Percentiles rank a stretch among this genome's conserved stretches.
Conservation (phyloP, 2,888 invertebrate species). For the Drosophila prolongata region DNA sequence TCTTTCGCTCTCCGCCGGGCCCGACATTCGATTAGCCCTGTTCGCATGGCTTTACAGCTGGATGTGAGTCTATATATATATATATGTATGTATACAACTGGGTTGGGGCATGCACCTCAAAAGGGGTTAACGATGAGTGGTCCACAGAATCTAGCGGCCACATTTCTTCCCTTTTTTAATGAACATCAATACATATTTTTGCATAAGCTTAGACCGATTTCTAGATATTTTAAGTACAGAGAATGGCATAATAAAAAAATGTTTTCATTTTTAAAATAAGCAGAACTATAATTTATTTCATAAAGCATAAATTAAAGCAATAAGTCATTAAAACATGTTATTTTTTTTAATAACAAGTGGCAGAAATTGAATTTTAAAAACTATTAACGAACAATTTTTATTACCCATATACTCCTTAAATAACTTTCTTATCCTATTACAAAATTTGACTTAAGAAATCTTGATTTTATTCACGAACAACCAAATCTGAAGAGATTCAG, state of each 20-base stretch:
- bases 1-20: constrained; percentile 5
- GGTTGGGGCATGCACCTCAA: constrained; percentile 28
- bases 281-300: no score
- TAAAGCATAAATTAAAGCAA: no score
- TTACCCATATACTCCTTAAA: no score
- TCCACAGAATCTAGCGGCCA: constrained; percentile 12
- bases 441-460: no score
- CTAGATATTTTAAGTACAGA: not conserved
- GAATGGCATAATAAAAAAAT: no score
- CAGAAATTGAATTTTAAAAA: no score
- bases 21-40: constrained; percentile 37
- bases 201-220: constrained; percentile 21
- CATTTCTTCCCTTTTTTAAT: constrained; percentile 13
- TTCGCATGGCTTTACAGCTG: constrained; percentile 10
- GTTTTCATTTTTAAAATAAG: no score
- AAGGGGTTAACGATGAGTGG: constrained; percentile 57
- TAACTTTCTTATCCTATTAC: no score
- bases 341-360: no score
- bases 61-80: not conserved
- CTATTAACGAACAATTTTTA: no score
- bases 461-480: no score
- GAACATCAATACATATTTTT: constrained; percentile 34
- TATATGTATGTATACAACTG: not conserved
- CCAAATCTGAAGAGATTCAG: not conserved
- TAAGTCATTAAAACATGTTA: no score